Percentiles rank a stretch among this genome's conserved stretches.
phyloP scores from a whole-genome alignment of 1,140 invertebrate species.

The Battus philenor region DNA sequence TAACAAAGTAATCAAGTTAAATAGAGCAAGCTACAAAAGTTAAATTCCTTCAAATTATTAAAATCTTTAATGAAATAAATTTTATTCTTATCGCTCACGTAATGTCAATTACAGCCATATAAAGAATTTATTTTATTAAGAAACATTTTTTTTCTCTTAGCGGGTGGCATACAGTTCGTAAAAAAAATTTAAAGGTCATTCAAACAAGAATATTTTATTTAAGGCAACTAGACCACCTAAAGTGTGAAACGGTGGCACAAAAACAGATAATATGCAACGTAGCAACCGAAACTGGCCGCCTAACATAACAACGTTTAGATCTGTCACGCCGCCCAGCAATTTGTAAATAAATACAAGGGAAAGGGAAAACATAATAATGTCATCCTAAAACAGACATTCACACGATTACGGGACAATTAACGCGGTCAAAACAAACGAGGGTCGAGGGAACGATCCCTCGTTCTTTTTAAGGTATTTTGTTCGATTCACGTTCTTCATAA shows the following conservation, averaged over 20 bases:
- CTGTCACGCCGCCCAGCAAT: conserved; percentile 27
- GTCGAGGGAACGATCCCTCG: conserved; percentile 39
- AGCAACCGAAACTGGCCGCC: conserved; percentile 48
- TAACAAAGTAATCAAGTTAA: too few species aligned
- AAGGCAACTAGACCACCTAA: conserved; percentile 31
- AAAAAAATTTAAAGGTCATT: not conserved
- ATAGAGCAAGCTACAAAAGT: too few species aligned
- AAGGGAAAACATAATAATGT: conserved; percentile 38
- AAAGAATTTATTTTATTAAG: too few species aligned
- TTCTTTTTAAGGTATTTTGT: conserved; percentile 21
- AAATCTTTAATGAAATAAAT: too few species aligned
- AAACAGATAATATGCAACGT: conserved; percentile 27
- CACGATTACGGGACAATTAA: conserved; percentile 60
- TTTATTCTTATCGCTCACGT: too few species aligned
- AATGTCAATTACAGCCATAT: too few species aligned
- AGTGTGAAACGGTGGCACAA: conserved; percentile 37
- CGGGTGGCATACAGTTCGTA: not conserved
- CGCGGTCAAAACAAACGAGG: conserved; percentile 37
- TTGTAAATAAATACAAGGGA: conserved; percentile 33
- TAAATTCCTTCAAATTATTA: too few species aligned
- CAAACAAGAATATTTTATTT: not conserved
- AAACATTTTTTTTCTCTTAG: not conserved
- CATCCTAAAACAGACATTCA: conserved; percentile 38
- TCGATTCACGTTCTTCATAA: not conserved
- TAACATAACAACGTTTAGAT: conserved; percentile 52